Evolutionary conservation across 1,140 invertebrate species (phyloP).

Genomic region (Drosophila sp.): DNA sequence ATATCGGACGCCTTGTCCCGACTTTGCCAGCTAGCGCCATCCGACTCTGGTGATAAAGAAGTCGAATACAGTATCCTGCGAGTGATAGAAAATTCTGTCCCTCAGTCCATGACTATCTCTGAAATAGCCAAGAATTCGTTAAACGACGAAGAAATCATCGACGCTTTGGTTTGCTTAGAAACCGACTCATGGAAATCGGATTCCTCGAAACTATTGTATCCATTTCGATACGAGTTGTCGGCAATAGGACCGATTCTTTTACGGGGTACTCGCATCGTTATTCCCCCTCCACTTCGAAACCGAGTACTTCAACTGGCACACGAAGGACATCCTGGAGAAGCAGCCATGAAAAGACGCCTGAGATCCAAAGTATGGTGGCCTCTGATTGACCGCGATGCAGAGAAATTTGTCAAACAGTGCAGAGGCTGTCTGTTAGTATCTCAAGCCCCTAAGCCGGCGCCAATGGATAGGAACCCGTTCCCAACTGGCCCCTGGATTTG

Average conservation of each 20-base stretch:
- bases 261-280: slow-evolving; percentile 57
- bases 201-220: slow-evolving; percentile 19
- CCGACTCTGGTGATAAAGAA: no score
- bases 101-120: slow-evolving; percentile 19
- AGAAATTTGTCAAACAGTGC: no score
- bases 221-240: slow-evolving; percentile 40
- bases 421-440: no score
- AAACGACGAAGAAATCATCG: slow-evolving; percentile 30
- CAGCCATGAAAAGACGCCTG: slow-evolving; percentile 86
- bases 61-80: no score
- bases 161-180: slow-evolving; percentile 24
- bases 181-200: slow-evolving; percentile 16
- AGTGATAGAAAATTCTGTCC: neutral
- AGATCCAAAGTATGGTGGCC: slow-evolving; percentile 86
- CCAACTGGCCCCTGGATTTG: neutral
- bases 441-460: no score
- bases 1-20: no score
- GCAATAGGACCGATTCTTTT: slow-evolving; percentile 25
- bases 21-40: no score
- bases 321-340: slow-evolving; percentile 85
- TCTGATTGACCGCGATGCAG: slow-evolving; percentile 84
- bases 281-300: slow-evolving; percentile 58
- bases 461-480: no score
- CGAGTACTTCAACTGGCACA: slow-evolving; percentile 80
- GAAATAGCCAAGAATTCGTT: slow-evolving; percentile 6